phyloP scores from a whole-genome alignment of 2,797 vertebrate genomes.

The Xyrichtys novacula region DNA sequence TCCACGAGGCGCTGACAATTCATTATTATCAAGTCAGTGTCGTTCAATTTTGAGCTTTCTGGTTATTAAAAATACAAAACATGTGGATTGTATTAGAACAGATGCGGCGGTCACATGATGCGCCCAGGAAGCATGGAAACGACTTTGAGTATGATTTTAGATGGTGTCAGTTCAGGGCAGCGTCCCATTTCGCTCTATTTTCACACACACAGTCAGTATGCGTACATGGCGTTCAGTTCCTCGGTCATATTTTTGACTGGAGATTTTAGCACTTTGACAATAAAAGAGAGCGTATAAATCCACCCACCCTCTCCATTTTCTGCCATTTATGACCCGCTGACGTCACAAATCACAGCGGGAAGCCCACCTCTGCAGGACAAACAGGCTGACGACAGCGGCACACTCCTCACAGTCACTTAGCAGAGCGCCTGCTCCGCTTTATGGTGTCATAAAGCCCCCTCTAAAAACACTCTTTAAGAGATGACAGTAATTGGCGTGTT shows the following conservation, averaged over 20 bases:
- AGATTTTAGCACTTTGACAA: too few species aligned
- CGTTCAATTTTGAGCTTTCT: background rate
- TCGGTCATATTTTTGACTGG: too few species aligned
- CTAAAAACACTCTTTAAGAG: constrained; percentile 83
- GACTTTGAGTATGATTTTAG: background rate
- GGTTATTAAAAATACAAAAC: background rate
- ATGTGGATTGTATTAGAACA: background rate
- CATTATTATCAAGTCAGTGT: background rate
- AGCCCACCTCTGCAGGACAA: constrained; percentile 36
- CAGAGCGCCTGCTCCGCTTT: constrained; percentile 75
- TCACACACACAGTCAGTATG: too few species aligned
- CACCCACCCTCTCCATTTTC: background rate
- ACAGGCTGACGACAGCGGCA: constrained; percentile 47
- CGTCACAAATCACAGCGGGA: constrained; percentile 43
- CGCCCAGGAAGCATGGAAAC: background rate
- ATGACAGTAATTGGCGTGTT: constrained; percentile 82
- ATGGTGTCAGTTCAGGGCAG: too few species aligned
- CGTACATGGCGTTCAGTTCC: too few species aligned
- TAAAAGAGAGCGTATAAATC: background rate
- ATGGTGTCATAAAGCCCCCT: constrained; percentile 87
- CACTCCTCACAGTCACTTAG: constrained; percentile 70
- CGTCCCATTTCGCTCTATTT: background rate
- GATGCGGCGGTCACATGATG: background rate
- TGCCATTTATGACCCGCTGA: constrained; percentile 44
- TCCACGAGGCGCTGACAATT: background rate